Conservation (phyloP, 1,140 invertebrate genomes). For the Helicoverpa zea region DNA sequence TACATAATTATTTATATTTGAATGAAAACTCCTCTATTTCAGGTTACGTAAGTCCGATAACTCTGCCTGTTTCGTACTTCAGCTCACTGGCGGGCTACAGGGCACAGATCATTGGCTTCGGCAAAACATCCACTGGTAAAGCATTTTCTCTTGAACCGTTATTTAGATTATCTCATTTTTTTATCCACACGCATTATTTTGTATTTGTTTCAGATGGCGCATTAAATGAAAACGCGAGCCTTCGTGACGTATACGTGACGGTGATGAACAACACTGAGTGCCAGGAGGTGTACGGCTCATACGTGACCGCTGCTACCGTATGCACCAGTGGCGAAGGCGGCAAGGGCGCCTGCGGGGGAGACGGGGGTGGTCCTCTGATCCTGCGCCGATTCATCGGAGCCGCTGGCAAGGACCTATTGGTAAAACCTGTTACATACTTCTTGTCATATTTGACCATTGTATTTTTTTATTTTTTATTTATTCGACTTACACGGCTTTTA, state of each 20-base stretch:
- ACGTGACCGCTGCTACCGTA: not conserved
- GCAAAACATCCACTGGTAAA: not conserved
- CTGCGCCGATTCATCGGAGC: not conserved
- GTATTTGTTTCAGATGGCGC: not conserved
- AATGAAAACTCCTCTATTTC: not conserved
- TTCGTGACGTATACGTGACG: not conserved
- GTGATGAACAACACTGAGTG: constrained; percentile 16
- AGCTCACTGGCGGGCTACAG: not conserved
- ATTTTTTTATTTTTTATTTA: not conserved
- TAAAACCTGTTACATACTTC: not conserved
- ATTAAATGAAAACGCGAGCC: not conserved
- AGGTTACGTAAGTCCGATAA: not conserved
- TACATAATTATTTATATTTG: not conserved
- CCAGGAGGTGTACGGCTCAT: not conserved
- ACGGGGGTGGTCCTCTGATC: constrained; percentile 25
- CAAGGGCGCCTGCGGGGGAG: constrained; percentile 17
- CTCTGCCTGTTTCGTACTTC: not conserved
- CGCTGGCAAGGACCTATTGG: not conserved
- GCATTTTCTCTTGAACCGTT: not conserved
- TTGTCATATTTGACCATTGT: not conserved
- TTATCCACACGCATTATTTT: not conserved
- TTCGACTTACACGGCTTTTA: no score
- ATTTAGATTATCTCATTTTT: not conserved
- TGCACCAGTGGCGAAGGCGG: constrained; percentile 20
- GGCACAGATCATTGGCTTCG: not conserved